phyloP scores from a whole-genome alignment of 2,113 vertebrate genomes.

The Castor canadensis region DNA sequence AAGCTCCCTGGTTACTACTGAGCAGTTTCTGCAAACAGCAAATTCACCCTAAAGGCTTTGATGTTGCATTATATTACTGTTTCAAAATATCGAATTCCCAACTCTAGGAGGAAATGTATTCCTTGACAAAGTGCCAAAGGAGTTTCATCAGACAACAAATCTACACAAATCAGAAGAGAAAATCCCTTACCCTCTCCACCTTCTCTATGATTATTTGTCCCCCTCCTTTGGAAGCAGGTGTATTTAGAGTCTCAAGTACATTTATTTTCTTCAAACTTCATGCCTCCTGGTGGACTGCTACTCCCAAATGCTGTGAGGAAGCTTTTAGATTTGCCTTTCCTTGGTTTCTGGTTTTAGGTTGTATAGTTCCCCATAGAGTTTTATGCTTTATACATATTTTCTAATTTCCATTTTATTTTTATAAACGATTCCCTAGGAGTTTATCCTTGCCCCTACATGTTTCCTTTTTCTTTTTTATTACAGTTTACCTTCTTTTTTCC shows the following conservation, averaged over 20 bases:
- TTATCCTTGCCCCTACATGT: background rate
- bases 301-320: background rate
- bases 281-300: background rate
- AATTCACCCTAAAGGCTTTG: background rate
- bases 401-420: conserved; percentile 71
- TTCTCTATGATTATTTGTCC: background rate
- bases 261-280: conserved; percentile 29
- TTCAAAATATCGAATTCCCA: background rate
- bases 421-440: conserved; percentile 62
- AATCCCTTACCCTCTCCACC: background rate
- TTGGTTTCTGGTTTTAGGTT: conserved; percentile 18
- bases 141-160: background rate
- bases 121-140: background rate
- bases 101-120: background rate
- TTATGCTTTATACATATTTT: conserved; percentile 40
- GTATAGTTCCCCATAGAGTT: conserved; percentile 29
- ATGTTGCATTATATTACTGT: background rate
- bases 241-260: background rate
- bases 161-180: background rate
- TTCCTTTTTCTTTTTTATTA: conserved; percentile 56
- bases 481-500: background rate
- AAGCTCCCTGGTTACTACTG: background rate
- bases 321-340: background rate
- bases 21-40: background rate
- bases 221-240: background rate